These are phyloP conservation scores for Daubentonia madagascariensis DNA, from an alignment of 2,113 vertebrate species.

Conservation along the genomic window DNA sequence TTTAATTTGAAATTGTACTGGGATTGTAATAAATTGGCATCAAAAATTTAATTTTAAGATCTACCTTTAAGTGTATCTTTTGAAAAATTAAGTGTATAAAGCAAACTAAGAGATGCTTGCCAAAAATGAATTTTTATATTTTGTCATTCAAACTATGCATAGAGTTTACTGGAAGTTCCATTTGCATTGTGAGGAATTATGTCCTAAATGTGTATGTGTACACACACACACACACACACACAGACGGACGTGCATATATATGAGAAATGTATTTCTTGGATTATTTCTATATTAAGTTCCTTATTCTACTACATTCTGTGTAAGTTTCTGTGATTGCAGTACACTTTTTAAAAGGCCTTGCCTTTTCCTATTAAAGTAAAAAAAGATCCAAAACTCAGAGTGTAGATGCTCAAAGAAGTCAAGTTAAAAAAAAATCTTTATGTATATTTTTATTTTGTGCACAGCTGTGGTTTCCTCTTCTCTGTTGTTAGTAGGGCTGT, in stretches of 20 bases:
- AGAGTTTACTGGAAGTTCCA: not conserved
- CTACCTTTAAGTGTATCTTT: not conserved
- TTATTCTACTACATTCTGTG: not conserved
- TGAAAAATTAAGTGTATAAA: not conserved
- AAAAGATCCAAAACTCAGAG: constrained; percentile 69
- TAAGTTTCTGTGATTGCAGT: constrained; percentile 62
- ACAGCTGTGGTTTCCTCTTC: not conserved
- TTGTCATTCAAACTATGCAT: not conserved
- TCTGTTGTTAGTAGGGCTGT: not conserved
- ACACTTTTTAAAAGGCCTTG: constrained; percentile 37
- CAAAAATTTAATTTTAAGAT: not conserved
- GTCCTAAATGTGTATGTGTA: not conserved
- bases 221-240: constrained; percentile 38
- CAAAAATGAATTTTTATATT: not conserved
- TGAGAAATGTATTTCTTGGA: constrained; percentile 46
- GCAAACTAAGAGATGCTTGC: not conserved
- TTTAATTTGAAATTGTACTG: not conserved
- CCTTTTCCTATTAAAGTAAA: constrained; percentile 53
- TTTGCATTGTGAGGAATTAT: not conserved
- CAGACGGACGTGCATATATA: not conserved
- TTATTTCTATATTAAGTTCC: constrained; percentile 78
- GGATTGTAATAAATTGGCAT: not conserved
- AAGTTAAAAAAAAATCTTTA: constrained; percentile 58
- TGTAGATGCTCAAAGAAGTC: constrained; percentile 61
- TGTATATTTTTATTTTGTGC: not conserved